Evolutionary conservation across 2,113 vertebrate species (phyloP).

Genomic region (Spermophilus dauricus): DNA sequence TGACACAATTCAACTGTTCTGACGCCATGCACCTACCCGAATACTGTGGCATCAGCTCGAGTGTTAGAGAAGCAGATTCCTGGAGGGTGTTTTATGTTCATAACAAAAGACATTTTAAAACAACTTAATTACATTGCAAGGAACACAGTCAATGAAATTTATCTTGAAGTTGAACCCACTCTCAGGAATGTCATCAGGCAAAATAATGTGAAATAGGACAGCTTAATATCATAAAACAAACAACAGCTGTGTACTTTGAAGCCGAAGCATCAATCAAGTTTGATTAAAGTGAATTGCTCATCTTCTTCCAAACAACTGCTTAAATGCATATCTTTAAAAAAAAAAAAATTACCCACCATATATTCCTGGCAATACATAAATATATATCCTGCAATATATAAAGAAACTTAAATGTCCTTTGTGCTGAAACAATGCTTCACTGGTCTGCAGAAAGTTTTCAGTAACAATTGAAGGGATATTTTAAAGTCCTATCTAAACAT

Average conservation of each 20-base stretch:
- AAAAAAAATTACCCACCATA: no score
- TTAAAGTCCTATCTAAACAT: slow-evolving; percentile 52
- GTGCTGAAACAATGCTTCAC: no score
- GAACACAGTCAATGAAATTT: background rate
- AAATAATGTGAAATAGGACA: background rate
- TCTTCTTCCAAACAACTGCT: background rate
- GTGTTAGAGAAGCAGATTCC: background rate
- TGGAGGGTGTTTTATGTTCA: background rate
- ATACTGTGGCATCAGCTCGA: background rate
- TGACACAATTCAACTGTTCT: background rate
- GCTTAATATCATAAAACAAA: background rate
- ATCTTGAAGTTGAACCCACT: slow-evolving; percentile 40
- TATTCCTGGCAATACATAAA: background rate
- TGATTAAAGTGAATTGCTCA: background rate
- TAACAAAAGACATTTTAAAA: background rate
- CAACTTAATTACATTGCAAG: slow-evolving; percentile 32
- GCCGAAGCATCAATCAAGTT: background rate
- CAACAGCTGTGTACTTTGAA: background rate
- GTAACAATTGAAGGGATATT: background rate
- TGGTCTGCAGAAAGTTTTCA: background rate
- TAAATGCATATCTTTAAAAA: background rate
- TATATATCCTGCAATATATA: background rate
- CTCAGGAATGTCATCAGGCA: background rate
- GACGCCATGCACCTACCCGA: background rate
- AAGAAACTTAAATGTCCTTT: background rate